phyloP scores from a whole-genome alignment of 2,797 vertebrate genomes.

The Microcaecilia unicolor region DNA sequence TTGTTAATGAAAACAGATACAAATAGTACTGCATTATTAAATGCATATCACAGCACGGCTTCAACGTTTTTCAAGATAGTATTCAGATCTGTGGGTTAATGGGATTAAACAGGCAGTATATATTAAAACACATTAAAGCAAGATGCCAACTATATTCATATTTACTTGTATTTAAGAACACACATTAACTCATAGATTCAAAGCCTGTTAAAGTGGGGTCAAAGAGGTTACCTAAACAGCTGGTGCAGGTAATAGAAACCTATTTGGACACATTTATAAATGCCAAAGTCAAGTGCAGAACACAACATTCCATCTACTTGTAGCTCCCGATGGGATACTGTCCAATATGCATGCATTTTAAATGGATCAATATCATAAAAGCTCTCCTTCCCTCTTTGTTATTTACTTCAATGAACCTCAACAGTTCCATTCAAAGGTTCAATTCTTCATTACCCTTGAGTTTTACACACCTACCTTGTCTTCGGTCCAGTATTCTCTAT shows the following conservation, averaged over 20 bases:
- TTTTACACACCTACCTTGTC: too few relatives aligned
- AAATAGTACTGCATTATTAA: background rate
- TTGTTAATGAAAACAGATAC: background rate
- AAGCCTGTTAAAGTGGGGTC: conserved; percentile 36
- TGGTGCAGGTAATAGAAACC: conserved; percentile 51
- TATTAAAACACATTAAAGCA: conserved; percentile 7
- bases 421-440: too few relatives aligned
- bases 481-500: too few relatives aligned
- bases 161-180: conserved; percentile 50
- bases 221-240: conserved; percentile 47
- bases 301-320: conserved; percentile 42
- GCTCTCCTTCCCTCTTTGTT: too few relatives aligned
- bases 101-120: conserved; percentile 25
- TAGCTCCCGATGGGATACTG: conserved; percentile 24
- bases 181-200: conserved; percentile 36
- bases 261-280: conserved; percentile 42
- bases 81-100: conserved; percentile 11
- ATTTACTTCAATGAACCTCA: too few relatives aligned
- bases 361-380: too few relatives aligned
- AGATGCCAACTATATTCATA: conserved; percentile 30
- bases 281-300: conserved; percentile 40
- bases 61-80: conserved; percentile 5
- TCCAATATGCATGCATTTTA: conserved; percentile 6
- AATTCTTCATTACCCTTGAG: too few relatives aligned
- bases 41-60: conserved; percentile 4